Evolutionary conservation across 2,888 invertebrate genomes (phyloP).

Genomic region (Crepidodera aurea): DNA sequence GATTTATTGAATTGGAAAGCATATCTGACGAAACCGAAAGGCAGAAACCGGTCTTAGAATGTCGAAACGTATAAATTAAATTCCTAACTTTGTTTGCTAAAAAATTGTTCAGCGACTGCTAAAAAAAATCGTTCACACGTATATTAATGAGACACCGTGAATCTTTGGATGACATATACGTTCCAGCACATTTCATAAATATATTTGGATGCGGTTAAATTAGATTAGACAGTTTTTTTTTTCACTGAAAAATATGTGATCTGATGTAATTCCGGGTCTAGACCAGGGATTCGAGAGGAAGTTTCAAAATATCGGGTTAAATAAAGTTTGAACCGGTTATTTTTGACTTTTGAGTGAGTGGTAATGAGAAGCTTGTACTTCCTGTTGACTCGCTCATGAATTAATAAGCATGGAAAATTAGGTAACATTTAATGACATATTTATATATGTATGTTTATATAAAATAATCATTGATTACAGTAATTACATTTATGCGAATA

Average conservation of each 20-base stretch:
- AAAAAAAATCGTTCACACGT: neutral
- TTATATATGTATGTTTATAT: no score
- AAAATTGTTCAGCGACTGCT: no score
- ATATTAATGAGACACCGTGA: neutral
- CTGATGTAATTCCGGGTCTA: conserved; percentile 29
- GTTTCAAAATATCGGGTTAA: conserved; percentile 31
- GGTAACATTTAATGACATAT: no score
- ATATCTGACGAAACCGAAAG: no score
- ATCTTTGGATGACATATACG: conserved; percentile 5
- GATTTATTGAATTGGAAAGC: no score
- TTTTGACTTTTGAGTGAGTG: conserved; percentile 16
- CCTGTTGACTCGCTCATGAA: neutral
- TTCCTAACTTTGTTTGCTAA: no score
- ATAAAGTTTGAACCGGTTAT: conserved; percentile 24
- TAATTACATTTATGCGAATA: no score
- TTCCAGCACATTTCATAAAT: conserved; percentile 9
- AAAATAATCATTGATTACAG: no score
- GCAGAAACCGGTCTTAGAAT: no score
- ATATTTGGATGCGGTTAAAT: conserved; percentile 18
- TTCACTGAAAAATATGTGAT: conserved; percentile 18
- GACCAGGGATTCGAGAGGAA: conserved; percentile 25
- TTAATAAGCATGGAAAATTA: no score
- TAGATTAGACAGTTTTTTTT: conserved; percentile 6
- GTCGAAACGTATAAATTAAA: no score
- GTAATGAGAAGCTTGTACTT: conserved; percentile 9